Conservation (phyloP, 53 echinoderm and acorn worm genomes). For the Arbacia lixula region DNA sequence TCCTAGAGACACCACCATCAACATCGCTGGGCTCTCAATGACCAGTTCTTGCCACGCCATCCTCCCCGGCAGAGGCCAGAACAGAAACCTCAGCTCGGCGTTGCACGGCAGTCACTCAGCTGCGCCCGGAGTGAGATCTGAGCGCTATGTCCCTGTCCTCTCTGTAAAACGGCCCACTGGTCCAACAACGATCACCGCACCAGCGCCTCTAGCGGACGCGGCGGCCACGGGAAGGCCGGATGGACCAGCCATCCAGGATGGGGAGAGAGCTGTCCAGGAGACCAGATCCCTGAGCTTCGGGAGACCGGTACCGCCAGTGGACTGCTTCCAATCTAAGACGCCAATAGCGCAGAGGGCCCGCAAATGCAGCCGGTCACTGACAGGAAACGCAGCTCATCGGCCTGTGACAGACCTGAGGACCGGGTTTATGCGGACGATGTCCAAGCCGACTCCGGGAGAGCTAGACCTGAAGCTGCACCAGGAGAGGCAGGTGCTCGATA, state of each 20-base stretch:
- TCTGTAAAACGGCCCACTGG: slow-evolving; percentile 24
- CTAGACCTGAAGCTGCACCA: slow-evolving; percentile 67
- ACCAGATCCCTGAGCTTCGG: slow-evolving; percentile 1
- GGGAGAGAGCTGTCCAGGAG: not conserved
- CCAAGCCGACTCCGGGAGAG: slow-evolving; percentile 77
- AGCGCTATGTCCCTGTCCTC: slow-evolving; percentile 30
- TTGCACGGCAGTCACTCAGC: not conserved
- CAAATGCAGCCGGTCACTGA: slow-evolving; percentile 24
- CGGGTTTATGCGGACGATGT: slow-evolving; percentile 72
- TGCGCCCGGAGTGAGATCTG: not conserved
- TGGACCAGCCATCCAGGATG: not conserved
- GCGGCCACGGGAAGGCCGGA: not conserved
- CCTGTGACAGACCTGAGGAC: slow-evolving; percentile 63
- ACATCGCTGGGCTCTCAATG: not conserved
- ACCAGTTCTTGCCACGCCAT: not conserved
- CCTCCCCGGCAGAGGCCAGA: not conserved
- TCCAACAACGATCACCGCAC: not conserved
- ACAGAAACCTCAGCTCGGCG: slow-evolving; percentile 3
- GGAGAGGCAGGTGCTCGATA: slow-evolving; percentile 30
- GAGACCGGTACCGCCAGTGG: slow-evolving; percentile 19
- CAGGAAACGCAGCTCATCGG: not conserved
- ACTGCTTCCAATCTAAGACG: slow-evolving; percentile 43
- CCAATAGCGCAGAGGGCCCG: slow-evolving; percentile 37
- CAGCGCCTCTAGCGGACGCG: not conserved
- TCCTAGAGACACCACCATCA: slow-evolving; percentile 26